Conservation (phyloP, 2,113 vertebrate genomes). For the Otus sunia region DNA sequence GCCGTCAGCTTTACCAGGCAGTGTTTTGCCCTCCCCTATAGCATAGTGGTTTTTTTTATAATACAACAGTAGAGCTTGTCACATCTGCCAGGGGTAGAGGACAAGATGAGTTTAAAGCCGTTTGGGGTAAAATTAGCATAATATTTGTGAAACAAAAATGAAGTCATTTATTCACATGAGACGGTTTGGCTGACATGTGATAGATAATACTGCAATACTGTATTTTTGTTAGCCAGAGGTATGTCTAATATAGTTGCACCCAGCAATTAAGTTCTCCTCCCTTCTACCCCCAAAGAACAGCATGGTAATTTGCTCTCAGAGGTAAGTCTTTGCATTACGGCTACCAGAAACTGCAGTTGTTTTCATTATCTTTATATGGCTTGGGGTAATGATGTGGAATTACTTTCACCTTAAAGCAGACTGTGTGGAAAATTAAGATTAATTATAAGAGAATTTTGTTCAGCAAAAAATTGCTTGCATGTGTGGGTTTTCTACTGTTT, state of each 20-base stretch:
- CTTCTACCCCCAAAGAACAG: not conserved
- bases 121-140: not conserved
- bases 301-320: accelerated
- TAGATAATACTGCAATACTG: not conserved
- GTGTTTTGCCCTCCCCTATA: not conserved
- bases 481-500: not conserved
- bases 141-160: not conserved
- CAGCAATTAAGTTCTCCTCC: not conserved
- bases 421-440: not conserved
- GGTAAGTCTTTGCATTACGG: not conserved
- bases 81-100: not conserved
- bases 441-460: not conserved
- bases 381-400: not conserved
- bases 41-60: accelerated
- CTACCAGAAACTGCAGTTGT: not conserved
- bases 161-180: not conserved
- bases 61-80: not conserved
- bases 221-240: not conserved
- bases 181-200: not conserved
- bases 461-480: accelerated
- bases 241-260: not conserved
- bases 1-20: not conserved
- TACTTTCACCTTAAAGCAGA: not conserved
- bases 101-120: not conserved
- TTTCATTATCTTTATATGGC: not conserved